phyloP scores from a whole-genome alignment of 2,113 vertebrate species.

The Todiramphus saurophagus region DNA sequence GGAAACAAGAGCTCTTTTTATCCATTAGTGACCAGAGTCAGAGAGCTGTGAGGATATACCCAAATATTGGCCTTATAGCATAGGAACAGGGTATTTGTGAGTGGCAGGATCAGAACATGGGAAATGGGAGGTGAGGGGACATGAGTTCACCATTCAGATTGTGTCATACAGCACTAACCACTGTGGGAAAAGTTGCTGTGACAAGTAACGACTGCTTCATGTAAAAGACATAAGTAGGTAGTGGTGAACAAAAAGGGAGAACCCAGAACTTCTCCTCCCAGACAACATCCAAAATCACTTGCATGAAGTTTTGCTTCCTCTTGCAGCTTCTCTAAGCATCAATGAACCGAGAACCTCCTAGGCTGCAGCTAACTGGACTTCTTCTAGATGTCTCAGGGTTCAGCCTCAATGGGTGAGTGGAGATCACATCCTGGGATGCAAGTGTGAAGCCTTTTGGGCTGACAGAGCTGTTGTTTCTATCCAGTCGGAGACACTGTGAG shows the following conservation, averaged over 20 bases:
- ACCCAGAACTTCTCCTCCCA: neutral
- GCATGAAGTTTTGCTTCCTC: neutral
- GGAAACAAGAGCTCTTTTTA: neutral
- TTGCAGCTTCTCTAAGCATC: neutral
- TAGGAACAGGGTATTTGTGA: neutral
- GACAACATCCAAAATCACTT: neutral
- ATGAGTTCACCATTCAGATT: neutral
- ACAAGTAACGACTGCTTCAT: neutral
- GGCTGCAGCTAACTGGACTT: neutral
- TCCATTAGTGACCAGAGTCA: neutral
- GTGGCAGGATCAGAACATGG: neutral
- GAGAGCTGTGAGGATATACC: neutral
- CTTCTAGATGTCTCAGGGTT: neutral
- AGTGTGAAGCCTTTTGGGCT: neutral
- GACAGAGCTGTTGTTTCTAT: neutral
- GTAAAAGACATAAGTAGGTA: neutral
- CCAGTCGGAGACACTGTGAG: neutral
- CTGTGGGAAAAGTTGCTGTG: rapidly evolving
- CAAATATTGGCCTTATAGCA: neutral
- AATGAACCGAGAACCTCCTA: neutral
- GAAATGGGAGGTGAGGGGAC: neutral
- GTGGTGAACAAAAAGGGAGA: neutral
- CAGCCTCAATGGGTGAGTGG: neutral
- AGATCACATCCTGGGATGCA: neutral
- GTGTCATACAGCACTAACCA: neutral